Evolutionary conservation across 2,888 invertebrate species (phyloP).

Genomic region (Gisinianus flammeolus): DNA sequence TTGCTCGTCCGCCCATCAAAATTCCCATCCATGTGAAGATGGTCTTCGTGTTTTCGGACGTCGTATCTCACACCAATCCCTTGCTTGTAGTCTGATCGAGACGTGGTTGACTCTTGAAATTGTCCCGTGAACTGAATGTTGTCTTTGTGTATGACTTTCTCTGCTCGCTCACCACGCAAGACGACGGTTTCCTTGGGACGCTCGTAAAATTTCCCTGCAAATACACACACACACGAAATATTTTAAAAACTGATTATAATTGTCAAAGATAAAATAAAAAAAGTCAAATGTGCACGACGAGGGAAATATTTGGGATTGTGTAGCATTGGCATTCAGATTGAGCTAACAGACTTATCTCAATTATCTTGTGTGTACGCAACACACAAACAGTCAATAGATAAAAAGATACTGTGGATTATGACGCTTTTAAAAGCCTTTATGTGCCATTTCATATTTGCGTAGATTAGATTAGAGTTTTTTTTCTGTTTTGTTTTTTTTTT

Average conservation of each 20-base stretch:
- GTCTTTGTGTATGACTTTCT: constrained; percentile 62
- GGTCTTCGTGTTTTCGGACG: constrained; percentile 64
- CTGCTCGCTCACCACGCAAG: constrained; percentile 61
- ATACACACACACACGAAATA: no score
- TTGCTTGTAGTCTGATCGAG: constrained; percentile 62
- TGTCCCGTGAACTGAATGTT: constrained; percentile 69
- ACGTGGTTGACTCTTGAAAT: constrained; percentile 61
- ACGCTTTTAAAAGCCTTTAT: no score
- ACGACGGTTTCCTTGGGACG: constrained; percentile 37
- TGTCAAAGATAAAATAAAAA: neutral
- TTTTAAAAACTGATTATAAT: no score
- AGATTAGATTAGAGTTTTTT: no score
- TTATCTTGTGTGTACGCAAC: no score
- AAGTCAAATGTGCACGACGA: neutral
- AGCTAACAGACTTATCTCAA: no score
- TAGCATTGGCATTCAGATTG: neutral
- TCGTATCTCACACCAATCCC: constrained; percentile 64
- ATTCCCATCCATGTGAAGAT: constrained; percentile 65
- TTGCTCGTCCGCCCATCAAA: constrained; percentile 60
- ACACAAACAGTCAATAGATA: no score
- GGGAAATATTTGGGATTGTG: neutral
- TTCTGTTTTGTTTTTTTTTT: no score
- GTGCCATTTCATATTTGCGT: no score
- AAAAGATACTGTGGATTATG: no score
- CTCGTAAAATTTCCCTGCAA: constrained; percentile 45